These are phyloP conservation scores for Brachyopa scutellaris DNA, from an alignment of 2,888 invertebrate genomes.

Conservation along the genomic window DNA sequence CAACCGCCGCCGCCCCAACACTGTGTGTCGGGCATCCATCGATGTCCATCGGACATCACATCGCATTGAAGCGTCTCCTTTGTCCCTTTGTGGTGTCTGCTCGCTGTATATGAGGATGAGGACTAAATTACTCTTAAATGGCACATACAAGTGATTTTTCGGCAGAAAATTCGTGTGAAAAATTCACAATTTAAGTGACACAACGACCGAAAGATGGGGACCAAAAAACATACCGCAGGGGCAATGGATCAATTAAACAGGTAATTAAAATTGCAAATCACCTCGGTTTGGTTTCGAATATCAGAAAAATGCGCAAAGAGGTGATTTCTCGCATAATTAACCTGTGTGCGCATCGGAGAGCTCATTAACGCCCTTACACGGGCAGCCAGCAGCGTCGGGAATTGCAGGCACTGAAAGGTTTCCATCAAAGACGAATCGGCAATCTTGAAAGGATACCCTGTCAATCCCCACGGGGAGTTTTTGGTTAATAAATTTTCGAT, in stretches of 20 bases:
- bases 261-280: slow-evolving; percentile 68
- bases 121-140: slow-evolving; percentile 44
- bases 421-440: slow-evolving; percentile 58
- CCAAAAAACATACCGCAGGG: slow-evolving; percentile 9
- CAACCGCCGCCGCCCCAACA: slow-evolving; percentile 62
- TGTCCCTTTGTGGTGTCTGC: slow-evolving; percentile 39
- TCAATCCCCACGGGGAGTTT: slow-evolving; percentile 64
- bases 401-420: slow-evolving; percentile 47
- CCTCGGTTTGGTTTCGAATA: slow-evolving; percentile 58
- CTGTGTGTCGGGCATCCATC: slow-evolving; percentile 45
- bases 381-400: background rate
- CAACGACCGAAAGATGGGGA: slow-evolving; percentile 1
- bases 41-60: slow-evolving; percentile 24
- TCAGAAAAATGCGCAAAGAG: slow-evolving; percentile 28
- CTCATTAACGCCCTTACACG: slow-evolving; percentile 32
- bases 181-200: slow-evolving; percentile 75
- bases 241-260: slow-evolving; percentile 69
- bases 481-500: slow-evolving; percentile 61
- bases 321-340: slow-evolving; percentile 65
- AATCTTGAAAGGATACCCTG: slow-evolving; percentile 56
- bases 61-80: slow-evolving; percentile 21
- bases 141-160: slow-evolving; percentile 73
- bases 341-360: slow-evolving; percentile 36
- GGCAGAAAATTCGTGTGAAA: slow-evolving; percentile 80
- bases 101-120: slow-evolving; percentile 22